phyloP scores from a whole-genome alignment of 1,140 invertebrate genomes.

The Trachymyrmex cornetzi region DNA sequence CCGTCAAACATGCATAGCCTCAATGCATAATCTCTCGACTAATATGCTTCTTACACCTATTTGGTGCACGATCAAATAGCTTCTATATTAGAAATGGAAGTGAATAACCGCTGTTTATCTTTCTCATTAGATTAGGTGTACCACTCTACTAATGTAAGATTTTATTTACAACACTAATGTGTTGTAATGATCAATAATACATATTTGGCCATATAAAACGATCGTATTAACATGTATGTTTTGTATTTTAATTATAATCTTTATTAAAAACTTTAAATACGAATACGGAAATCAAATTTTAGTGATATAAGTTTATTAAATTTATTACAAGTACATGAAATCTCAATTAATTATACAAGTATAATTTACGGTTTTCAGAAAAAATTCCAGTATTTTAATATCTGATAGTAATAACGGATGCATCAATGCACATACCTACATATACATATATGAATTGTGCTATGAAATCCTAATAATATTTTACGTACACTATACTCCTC shows the following conservation, averaged over 20 bases:
- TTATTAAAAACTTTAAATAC: not conserved
- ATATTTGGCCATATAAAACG: not conserved
- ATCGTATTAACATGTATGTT: not conserved
- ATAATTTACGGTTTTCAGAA: not conserved
- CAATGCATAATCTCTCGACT: slow-evolving; percentile 53
- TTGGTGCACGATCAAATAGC: slow-evolving; percentile 26
- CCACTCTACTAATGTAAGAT: not conserved
- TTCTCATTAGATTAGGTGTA: not conserved
- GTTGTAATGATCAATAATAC: not conserved
- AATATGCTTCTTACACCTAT: slow-evolving; percentile 41
- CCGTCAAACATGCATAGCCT: slow-evolving; percentile 38
- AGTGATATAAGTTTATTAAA: not conserved
- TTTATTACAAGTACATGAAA: not conserved
- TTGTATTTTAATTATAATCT: not conserved
- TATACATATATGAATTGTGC: not conserved
- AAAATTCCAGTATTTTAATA: not conserved
- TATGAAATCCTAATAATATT: not conserved
- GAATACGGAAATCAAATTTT: not conserved
- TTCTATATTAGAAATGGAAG: slow-evolving; percentile 39
- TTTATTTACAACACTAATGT: not conserved
- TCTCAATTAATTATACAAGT: not conserved
- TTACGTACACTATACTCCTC: not conserved
- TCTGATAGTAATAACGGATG: not conserved
- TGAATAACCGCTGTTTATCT: slow-evolving; percentile 11
- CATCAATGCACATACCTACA: not conserved